Conservation (phyloP, 2,888 invertebrate species). For the Synanthedon andrenaeformis region DNA sequence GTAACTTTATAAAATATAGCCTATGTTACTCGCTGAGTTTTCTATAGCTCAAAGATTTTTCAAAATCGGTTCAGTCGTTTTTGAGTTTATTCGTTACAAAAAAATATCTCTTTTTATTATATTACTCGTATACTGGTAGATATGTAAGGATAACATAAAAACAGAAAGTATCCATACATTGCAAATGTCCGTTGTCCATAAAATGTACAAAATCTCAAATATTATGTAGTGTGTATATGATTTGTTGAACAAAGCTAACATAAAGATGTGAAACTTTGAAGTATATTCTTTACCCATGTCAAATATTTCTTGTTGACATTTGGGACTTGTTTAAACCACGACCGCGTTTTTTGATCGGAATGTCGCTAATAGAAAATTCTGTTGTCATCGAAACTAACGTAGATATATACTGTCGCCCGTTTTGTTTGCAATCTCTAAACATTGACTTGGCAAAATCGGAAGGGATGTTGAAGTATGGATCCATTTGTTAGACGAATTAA, state of each 20-base stretch:
- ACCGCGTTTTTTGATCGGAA: slow-evolving; percentile 6
- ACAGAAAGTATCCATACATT: too few species aligned
- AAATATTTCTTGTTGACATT: slow-evolving; percentile 13
- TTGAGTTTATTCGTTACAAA: too few species aligned
- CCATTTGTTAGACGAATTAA: too few species aligned
- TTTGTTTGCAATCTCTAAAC: background rate
- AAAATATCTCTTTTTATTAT: too few species aligned
- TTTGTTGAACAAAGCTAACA: slow-evolving; percentile 6
- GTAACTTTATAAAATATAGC: too few species aligned
- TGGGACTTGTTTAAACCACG: slow-evolving; percentile 12
- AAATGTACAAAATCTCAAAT: background rate
- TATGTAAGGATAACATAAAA: too few species aligned
- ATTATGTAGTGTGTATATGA: background rate
- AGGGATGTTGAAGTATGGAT: background rate
- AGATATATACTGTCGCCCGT: background rate
- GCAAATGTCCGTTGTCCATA: too few species aligned
- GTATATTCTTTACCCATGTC: slow-evolving; percentile 8
- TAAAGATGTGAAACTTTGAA: slow-evolving; percentile 8
- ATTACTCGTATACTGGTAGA: too few species aligned
- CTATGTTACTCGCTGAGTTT: too few species aligned
- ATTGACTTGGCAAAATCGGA: background rate
- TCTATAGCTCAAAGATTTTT: too few species aligned
- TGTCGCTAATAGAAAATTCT: background rate
- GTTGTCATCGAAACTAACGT: background rate
- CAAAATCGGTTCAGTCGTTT: too few species aligned